Evolutionary conservation across 2,113 vertebrate genomes (phyloP), one percentile per base, ranked within the genome.

Genomic region (Lepus americanus): DNA sequence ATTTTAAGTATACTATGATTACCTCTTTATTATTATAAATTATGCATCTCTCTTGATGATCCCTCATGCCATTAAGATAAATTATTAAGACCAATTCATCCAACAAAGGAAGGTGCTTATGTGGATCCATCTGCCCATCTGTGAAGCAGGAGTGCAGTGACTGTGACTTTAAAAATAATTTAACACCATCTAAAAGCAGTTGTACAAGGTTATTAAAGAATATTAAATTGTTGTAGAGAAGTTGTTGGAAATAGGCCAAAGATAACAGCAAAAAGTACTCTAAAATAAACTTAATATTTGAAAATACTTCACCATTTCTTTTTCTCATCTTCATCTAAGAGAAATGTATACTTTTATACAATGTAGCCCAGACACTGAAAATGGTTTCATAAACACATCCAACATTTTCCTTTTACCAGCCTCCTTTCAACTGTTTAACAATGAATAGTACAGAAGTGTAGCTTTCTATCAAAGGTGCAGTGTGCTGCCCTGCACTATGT

Each of bases 401-500:
- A 27, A 70, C 10, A 19, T 74, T 95, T 93, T 92, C 16, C 74
- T 69, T 91, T 64, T 63, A 87, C 31, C 59, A 84, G 80, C 1
- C 39, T 92, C 79, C 66, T 94, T 89, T n/a, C 6, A 77, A 66
- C 6, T 87, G 61, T n/a, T 84, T 70, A 81, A 81, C 72, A 59
- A 1, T 81, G 72, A 92, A 78, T 36, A 69, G 95, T 51, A 89
- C 78, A 89, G 55, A 84, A 82, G 90, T 80, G 80, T 36, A 74
- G 84, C 78, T 97, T 93, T 3, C 81, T 88, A 27, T 72, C 86
- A 96, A 89, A 67, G 69, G 77, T 91, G 85, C 14, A 17, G 74
- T 3, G 20, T 36, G n/a, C 76, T 89, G 55, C 22, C 23, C 85
- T 1, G 92, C 23, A 31, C 78, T 85, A 25, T 36, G n/a, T 63